Evolutionary conservation across 1,140 invertebrate genomes (phyloP).

Genomic region (Gerris buenoi): DNA sequence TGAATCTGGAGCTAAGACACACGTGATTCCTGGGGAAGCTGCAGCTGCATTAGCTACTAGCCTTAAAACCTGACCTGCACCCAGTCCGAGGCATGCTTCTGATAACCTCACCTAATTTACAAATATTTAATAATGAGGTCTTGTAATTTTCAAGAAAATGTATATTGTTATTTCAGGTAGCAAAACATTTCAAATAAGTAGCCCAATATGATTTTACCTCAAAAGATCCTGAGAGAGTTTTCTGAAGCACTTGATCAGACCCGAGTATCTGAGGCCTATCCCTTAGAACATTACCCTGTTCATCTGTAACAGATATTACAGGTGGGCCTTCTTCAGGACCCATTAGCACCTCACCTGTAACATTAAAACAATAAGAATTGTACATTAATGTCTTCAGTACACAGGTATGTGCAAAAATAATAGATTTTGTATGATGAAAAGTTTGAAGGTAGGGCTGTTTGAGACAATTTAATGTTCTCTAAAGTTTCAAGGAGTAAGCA

Average conservation of each 20-base stretch:
- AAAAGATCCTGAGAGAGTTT: constrained; percentile 33
- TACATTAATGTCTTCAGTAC: no score
- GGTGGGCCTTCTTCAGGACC: constrained; percentile 4
- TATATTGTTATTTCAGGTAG: neutral
- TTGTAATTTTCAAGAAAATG: no score
- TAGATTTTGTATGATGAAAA: no score
- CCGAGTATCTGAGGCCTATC: neutral
- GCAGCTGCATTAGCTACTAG: constrained; percentile 64
- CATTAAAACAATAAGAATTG: no score
- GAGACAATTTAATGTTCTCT: no score
- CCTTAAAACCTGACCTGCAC: constrained; percentile 54
- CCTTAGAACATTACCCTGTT: constrained; percentile 11
- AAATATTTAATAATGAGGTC: no score
- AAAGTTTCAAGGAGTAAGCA: no score
- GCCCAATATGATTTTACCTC: constrained; percentile 40
- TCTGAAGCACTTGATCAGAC: constrained; percentile 24
- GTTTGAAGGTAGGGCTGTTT: no score
- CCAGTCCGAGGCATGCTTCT: constrained; percentile 53
- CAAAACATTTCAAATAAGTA: neutral
- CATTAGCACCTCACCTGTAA: no score
- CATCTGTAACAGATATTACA: constrained; percentile 17
- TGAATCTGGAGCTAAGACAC: constrained; percentile 24
- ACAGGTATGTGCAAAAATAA: no score
- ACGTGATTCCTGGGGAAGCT: constrained; percentile 55
- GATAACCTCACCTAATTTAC: neutral